These are phyloP conservation scores for Delichon dasypus DNA, from an alignment of 2,797 vertebrate genomes.

Conservation along the genomic window DNA sequence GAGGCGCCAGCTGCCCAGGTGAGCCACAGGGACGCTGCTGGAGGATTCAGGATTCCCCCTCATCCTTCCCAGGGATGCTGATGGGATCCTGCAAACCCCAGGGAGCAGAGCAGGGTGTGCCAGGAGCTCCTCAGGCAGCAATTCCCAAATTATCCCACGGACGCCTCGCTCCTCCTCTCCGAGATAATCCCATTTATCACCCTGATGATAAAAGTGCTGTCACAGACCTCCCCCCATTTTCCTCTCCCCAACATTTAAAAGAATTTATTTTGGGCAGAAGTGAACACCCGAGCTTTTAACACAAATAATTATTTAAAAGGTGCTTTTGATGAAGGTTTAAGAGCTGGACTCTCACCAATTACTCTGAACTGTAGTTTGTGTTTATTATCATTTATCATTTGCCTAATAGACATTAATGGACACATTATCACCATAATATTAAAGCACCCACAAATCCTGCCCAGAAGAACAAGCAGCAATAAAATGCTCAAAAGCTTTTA, in stretches of 20 bases:
- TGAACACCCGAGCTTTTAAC: accelerated
- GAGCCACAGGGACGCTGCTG: not conserved
- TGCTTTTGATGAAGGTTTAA: not conserved
- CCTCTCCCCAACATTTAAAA: not conserved
- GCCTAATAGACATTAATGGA: not conserved
- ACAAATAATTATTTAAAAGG: not conserved
- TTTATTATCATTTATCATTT: not conserved
- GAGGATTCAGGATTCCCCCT: not conserved
- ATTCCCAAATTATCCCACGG: accelerated
- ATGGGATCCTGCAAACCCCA: not conserved
- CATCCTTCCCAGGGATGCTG: not conserved
- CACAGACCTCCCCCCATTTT: not conserved
- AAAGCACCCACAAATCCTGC: not conserved
- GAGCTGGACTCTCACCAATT: not conserved
- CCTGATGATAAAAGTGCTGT: accelerated
- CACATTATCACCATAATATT: not conserved
- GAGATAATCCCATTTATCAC: not conserved
- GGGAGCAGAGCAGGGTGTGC: not conserved
- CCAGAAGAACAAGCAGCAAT: not conserved
- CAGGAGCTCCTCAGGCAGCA: not conserved
- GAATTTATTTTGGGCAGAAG: not conserved
- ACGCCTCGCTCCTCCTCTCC: accelerated
- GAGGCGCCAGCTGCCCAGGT: not conserved
- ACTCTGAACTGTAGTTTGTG: not conserved
- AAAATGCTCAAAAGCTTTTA: not conserved